Evolutionary conservation across 2,113 vertebrate genomes (phyloP).

Genomic region (Atlantisia rogersi): DNA sequence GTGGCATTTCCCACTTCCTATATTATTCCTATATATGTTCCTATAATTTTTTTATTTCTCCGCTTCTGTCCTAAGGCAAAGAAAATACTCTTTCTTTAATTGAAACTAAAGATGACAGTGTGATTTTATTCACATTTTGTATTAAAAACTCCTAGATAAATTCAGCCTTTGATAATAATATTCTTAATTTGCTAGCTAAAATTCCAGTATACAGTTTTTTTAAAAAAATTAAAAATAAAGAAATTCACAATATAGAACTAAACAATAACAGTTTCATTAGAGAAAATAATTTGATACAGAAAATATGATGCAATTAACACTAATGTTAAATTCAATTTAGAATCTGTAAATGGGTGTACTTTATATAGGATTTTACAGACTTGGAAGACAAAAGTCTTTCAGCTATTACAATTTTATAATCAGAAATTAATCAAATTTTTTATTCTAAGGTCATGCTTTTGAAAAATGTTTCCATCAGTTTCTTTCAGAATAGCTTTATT

Average conservation of each 20-base stretch:
- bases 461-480: too few relatives aligned
- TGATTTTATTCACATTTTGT: neutral
- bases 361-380: neutral
- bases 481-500: too few relatives aligned
- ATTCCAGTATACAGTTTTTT: neutral
- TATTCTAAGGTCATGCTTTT: too few relatives aligned
- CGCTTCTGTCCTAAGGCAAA: neutral
- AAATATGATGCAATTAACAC: neutral
- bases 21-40: neutral
- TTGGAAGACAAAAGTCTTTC: neutral
- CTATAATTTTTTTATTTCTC: neutral
- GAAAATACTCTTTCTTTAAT: neutral
- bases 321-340: neutral
- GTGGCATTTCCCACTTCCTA: neutral
- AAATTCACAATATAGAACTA: neutral
- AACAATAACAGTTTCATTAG: neutral
- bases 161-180: neutral
- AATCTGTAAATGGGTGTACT: neutral
- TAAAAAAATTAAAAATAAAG: neutral
- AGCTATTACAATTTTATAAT: neutral
- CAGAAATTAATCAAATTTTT: too few relatives aligned
- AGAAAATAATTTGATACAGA: neutral
- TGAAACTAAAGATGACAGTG: neutral
- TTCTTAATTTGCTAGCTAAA: neutral
- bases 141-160: neutral